Percentiles rank a stretch among this genome's conserved stretches.
Evolutionary conservation across 1,140 invertebrate species (phyloP).

Genomic region (Glossosoma conforme): DNA sequence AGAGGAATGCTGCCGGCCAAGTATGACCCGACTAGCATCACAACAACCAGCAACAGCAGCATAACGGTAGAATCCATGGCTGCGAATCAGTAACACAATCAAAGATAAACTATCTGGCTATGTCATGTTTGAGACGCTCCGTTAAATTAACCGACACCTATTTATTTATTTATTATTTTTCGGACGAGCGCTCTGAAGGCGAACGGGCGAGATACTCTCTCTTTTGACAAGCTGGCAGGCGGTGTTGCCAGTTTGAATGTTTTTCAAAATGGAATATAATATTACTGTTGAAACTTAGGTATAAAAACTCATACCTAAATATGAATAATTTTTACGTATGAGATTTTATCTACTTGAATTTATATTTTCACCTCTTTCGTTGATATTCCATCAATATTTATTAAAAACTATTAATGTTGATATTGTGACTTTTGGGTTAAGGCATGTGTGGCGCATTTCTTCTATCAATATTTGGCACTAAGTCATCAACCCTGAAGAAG

Average conservation of each 20-base stretch:
- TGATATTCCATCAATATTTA: too few relatives aligned
- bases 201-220: background rate
- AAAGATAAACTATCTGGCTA: constrained; percentile 3
- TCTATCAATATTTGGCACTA: too few relatives aligned
- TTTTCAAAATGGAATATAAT: too few relatives aligned
- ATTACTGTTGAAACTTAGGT: too few relatives aligned
- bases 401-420: too few relatives aligned
- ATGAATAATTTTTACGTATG: too few relatives aligned
- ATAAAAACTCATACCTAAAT: too few relatives aligned
- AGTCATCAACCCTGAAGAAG: too few relatives aligned
- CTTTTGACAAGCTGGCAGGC: constrained; percentile 14
- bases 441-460: too few relatives aligned
- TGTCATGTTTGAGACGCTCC: background rate
- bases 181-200: background rate
- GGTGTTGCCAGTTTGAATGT: background rate
- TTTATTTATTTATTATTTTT: background rate
- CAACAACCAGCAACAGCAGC: constrained; percentile 72
- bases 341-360: too few relatives aligned
- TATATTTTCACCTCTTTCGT: too few relatives aligned
- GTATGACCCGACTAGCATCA: constrained; percentile 95
- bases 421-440: too few relatives aligned
- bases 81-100: background rate
- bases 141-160: background rate
- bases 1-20: constrained; percentile 90
- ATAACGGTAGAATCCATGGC: constrained; percentile 79